These are phyloP conservation scores for Zeuzera pyrina DNA, from an alignment of 2,888 invertebrate species.

Conservation along the genomic window DNA sequence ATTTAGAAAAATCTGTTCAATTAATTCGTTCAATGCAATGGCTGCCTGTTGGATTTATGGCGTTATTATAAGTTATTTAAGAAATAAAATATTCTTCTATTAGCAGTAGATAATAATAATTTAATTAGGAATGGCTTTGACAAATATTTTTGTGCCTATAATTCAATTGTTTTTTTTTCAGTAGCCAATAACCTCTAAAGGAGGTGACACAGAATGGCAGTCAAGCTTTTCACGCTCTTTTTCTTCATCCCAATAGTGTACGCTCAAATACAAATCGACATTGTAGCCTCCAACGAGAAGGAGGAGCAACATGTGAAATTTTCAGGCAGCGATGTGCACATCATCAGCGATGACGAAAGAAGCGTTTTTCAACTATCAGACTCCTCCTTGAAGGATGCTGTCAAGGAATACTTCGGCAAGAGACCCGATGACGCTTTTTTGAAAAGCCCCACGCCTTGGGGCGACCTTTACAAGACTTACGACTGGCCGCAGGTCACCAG, in stretches of 20 bases:
- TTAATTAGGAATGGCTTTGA: too few species aligned
- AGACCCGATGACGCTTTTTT: conserved; percentile 15
- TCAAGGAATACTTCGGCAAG: conserved; percentile 1
- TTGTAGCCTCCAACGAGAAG: not conserved
- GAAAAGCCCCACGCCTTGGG: conserved; percentile 22
- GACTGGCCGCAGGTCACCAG: conserved; percentile 12
- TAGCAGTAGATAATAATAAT: too few species aligned
- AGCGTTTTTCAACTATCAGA: conserved; percentile 5
- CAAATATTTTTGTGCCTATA: too few species aligned
- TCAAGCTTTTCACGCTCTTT: conserved; percentile 1
- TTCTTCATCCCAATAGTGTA: conserved; percentile 2
- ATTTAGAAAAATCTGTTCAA: too few species aligned
- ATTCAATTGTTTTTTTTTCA: too few species aligned
- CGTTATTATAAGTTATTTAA: too few species aligned
- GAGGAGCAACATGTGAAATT: not conserved
- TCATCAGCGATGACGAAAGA: conserved; percentile 8
- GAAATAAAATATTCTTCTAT: too few species aligned
- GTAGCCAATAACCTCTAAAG: too few species aligned
- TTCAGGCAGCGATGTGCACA: conserved; percentile 4
- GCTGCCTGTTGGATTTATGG: too few species aligned
- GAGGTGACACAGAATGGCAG: conserved; percentile 4
- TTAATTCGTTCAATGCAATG: too few species aligned
- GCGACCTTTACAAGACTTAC: conserved; percentile 18
- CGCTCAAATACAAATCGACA: conserved; percentile 2
- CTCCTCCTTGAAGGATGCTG: conserved; percentile 6